Evolutionary conservation across 2,797 vertebrate genomes (phyloP).

Genomic region (Acipenser oxyrinchus): DNA sequence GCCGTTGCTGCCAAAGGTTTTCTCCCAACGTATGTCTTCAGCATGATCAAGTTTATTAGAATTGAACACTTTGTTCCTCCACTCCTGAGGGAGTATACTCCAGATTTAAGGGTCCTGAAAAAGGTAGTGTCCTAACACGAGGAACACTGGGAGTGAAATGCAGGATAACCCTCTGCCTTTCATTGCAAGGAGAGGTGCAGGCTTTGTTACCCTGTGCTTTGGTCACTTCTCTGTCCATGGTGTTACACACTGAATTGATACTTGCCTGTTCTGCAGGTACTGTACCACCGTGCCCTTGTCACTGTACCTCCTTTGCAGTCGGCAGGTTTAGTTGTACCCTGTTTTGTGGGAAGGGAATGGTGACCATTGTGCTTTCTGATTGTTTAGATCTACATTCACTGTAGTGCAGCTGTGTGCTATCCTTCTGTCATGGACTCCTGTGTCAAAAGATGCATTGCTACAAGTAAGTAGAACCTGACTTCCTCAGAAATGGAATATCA

Average conservation of each 20-base stretch:
- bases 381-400: slow-evolving; percentile 9
- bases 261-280: background rate
- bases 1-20: slow-evolving; percentile 2
- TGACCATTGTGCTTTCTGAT: background rate
- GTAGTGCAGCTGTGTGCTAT: slow-evolving; percentile 18
- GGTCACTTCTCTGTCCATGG: too few relatives aligned
- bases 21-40: slow-evolving; percentile 45
- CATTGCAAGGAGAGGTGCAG: too few relatives aligned
- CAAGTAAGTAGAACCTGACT: slow-evolving; percentile 17
- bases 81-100: slow-evolving; percentile 10
- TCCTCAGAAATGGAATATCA: background rate
- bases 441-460: slow-evolving; percentile 24
- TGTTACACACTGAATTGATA: background rate
- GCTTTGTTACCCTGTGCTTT: too few relatives aligned
- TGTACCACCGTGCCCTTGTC: background rate
- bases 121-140: slow-evolving; percentile 26
- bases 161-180: too few relatives aligned
- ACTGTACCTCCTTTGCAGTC: background rate
- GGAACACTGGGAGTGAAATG: too few relatives aligned
- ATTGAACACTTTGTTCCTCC: slow-evolving; percentile 39
- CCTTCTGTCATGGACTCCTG: slow-evolving; percentile 24
- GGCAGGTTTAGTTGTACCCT: background rate
- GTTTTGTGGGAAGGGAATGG: slow-evolving; percentile 10
- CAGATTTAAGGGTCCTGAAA: slow-evolving; percentile 10
- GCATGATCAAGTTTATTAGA: slow-evolving; percentile 50